Conservation (phyloP, 2,888 invertebrate genomes). For the Bhutanitis thaidina region DNA sequence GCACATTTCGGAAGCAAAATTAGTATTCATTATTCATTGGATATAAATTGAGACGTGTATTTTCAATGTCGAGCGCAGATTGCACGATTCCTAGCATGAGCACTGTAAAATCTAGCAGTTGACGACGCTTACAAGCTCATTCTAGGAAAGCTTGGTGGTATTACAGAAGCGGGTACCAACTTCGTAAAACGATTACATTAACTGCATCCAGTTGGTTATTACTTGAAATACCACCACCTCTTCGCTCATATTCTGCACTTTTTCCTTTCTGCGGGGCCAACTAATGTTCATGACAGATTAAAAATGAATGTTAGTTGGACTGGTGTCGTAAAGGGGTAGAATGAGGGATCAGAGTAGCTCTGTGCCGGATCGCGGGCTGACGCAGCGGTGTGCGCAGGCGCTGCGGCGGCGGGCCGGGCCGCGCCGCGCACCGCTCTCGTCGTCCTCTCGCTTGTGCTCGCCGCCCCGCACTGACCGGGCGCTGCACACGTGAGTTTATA, state of each 20-base stretch:
- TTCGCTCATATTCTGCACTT: slow-evolving; percentile 16
- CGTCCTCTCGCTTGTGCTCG: slow-evolving; percentile 64
- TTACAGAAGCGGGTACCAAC: background rate
- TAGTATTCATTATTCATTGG: too few relatives aligned
- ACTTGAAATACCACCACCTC: slow-evolving; percentile 5
- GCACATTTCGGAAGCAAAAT: too few relatives aligned
- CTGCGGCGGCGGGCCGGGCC: slow-evolving; percentile 59
- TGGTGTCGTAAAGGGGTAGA: slow-evolving; percentile 6
- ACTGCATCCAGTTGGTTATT: background rate
- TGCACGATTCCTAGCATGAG: slow-evolving; percentile 16
- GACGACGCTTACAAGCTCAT: slow-evolving; percentile 12
- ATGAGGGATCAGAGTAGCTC: slow-evolving; percentile 25
- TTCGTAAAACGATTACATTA: background rate
- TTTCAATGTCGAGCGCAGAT: slow-evolving; percentile 11
- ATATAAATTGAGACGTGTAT: background rate
- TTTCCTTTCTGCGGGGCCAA: slow-evolving; percentile 3
- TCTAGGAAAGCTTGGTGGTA: slow-evolving; percentile 17
- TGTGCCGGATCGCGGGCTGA: slow-evolving; percentile 34
- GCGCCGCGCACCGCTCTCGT: slow-evolving; percentile 58
- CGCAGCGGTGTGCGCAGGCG: slow-evolving; percentile 66
- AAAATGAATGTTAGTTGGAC: slow-evolving; percentile 8
- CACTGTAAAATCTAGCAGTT: slow-evolving; percentile 8
- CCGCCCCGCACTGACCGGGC: slow-evolving; percentile 74
- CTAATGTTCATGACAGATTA: background rate
- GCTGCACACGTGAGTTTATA: slow-evolving; percentile 67